Evolutionary conservation across 1,140 invertebrate genomes (phyloP).

Genomic region (Caerostris extrusa): DNA sequence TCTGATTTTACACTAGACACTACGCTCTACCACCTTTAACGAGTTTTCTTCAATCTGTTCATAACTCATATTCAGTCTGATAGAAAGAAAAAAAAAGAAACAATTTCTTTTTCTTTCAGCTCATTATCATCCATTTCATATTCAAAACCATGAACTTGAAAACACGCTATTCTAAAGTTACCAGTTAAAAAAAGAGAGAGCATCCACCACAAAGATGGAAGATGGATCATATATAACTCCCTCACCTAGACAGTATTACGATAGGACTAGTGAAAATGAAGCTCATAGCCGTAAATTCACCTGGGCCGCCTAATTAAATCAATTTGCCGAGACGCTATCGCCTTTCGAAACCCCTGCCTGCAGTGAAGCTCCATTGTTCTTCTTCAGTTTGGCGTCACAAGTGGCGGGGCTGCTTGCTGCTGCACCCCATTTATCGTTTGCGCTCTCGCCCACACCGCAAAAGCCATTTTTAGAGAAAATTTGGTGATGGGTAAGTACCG

Average conservation of each 20-base stretch:
- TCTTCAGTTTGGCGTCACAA: conserved; percentile 38
- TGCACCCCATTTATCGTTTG: not conserved
- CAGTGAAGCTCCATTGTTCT: conserved; percentile 27
- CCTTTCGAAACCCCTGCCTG: not conserved
- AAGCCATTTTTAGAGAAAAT: not conserved
- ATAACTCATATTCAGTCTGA: too few species aligned
- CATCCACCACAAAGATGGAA: not conserved
- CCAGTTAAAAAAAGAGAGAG: not conserved
- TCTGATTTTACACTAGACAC: too few species aligned
- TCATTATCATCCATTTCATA: conserved; percentile 31
- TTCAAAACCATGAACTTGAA: conserved; percentile 45
- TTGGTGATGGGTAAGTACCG: not conserved
- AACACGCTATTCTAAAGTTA: not conserved
- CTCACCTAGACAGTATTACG: not conserved
- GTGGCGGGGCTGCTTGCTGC: conserved; percentile 6
- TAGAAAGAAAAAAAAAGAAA: too few species aligned
- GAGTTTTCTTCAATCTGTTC: too few species aligned
- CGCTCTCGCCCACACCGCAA: not conserved
- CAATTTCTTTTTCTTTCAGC: not conserved
- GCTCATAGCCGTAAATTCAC: conserved; percentile 66
- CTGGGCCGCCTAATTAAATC: conserved; percentile 65
- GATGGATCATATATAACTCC: conserved; percentile 3
- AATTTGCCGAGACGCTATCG: conserved; percentile 68
- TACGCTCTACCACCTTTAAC: too few species aligned
- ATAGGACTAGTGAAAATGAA: conserved; percentile 56